Evolutionary conservation across 2,113 vertebrate species (phyloP).

Genomic region (Ammodytes marinus): DNA sequence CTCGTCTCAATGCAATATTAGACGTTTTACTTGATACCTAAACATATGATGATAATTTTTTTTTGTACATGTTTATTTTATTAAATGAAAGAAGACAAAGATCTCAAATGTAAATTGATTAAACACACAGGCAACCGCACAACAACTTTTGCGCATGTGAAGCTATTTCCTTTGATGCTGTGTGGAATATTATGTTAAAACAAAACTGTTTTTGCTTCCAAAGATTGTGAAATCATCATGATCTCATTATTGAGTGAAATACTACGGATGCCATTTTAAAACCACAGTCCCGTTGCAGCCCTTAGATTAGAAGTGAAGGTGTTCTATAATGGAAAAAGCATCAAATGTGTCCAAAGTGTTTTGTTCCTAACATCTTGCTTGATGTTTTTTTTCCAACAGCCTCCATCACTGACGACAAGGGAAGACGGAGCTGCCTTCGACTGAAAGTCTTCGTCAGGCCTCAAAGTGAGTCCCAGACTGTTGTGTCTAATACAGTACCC

Average conservation of each 20-base stretch:
- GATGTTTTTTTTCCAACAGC: constrained; percentile 82
- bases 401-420: constrained; percentile 92
- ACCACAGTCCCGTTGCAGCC: not conserved
- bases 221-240: not conserved
- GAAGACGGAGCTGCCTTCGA: constrained; percentile 93
- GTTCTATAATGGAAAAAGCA: constrained; percentile 1
- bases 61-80: not conserved
- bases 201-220: not conserved
- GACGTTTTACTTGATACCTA: not conserved
- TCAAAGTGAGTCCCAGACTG: constrained; percentile 90
- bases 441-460: constrained; percentile 98
- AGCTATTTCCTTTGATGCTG: not conserved
- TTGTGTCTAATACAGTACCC: constrained; percentile 24
- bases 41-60: not conserved
- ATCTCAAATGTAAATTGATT: not conserved
- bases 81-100: not conserved
- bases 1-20: too few relatives aligned
- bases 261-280: not conserved
- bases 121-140: not conserved
- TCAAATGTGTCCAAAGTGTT: not conserved
- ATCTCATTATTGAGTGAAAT: not conserved
- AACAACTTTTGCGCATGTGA: not conserved
- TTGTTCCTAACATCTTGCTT: not conserved
- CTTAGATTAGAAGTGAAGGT: constrained; percentile 9
- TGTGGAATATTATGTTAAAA: not conserved